Evolutionary conservation across 2,113 vertebrate genomes (phyloP), one percentile per base, ranked within the genome.

Genomic region (Hucho hucho): DNA sequence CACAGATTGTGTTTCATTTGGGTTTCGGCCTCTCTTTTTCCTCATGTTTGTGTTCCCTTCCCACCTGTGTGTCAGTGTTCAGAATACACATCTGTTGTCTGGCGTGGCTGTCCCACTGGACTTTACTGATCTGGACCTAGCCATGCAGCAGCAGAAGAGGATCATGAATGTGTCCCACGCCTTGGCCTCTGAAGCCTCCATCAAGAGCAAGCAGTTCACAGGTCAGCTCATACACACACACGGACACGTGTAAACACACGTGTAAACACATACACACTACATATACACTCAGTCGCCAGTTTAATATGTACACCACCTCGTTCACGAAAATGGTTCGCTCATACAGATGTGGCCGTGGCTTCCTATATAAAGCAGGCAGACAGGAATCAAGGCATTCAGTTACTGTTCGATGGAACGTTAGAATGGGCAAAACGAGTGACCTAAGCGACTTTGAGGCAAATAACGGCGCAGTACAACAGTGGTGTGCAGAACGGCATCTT

Each of bases 181-280:
- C 2, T 89, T 98, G 85, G 97, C 97, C 79, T 95, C 95, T 0
- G 96, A 99, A 92, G 97, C 97, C 68, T 99, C 97, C 6, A 94
- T 93, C 84, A 96, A 93, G 83, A 97, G 97, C 94, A 97, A 95
- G 89, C 93, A 95, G 86, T 95, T 96, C 3, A 95, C 96, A 95
- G 97, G 97, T 98, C 75, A 91, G 93, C 69, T 5, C 32, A 65
- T 16, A 72, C 75, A 67, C 25, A 74, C 64, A 59, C 64, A 74
- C 56, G 67, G 12, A 69, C 53, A 63, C 4, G 9, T 37, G 25
- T 63, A 49, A 6, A 14, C 25, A 67, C 26, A 67, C 64, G 25
- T 28, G 32, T 9, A 56, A 18, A 72, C 28, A 72, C 25, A 72
- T 53, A 24, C 58, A 61, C 18, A n/a, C 6, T 61, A 53, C 47